Base-by-base conservation (phyloP, 2,113 vertebrate genomes). In the Pipa parva region DNA sequence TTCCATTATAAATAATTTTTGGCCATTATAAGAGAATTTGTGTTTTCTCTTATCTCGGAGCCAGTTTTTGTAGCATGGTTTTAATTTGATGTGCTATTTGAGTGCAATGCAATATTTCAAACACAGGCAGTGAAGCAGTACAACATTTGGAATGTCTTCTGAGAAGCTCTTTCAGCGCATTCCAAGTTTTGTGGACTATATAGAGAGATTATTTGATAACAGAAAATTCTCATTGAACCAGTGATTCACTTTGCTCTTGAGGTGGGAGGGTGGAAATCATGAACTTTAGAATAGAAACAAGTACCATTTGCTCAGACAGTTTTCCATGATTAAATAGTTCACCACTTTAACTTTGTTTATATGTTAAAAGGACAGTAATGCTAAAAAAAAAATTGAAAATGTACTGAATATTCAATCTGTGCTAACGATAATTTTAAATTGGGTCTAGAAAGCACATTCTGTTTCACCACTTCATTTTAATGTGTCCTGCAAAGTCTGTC, bases 101-200 rank as follows among this genome's bases (percentile, higher is more conserved):
- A 31, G 15, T 18, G 15, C 5, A 18, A 20, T 56, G 24, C 45
- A 31, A 27, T 59, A 48, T 68, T 29, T 22, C 21, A 49, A 68
- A 39, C 42, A 27, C 37, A 50, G 55, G 55, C 64, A 68, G 64
- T 68, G 64, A 50, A 59, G 55, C 64, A 51, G 45, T 22, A 33
- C 55, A 28, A 36, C 26, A 56, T 17, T 50, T 68, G 64, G 64
- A 68, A 50, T 18, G 45, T 37, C 45, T 56, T 68, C 64, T 68
- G 64, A 68, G 17, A 15, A 59, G 22, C 17, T 15, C 17, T 15
- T 42, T 12, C 17, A n/a, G 39, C 15, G 17, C 39, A 42, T 42
- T 25, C 20, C 22, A 4, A 39, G n/a, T 45, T 45, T n/a, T 59
- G 56, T 39, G 45, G 45, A 10, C 56, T 17, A 10, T 27, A 31